A percentile compares a stretch with the other conserved stretches of the same genome.
Evolutionary conservation across 64 coral and sea anemone genomes (phyloP).

Genomic region (Orbicella faveolata): DNA sequence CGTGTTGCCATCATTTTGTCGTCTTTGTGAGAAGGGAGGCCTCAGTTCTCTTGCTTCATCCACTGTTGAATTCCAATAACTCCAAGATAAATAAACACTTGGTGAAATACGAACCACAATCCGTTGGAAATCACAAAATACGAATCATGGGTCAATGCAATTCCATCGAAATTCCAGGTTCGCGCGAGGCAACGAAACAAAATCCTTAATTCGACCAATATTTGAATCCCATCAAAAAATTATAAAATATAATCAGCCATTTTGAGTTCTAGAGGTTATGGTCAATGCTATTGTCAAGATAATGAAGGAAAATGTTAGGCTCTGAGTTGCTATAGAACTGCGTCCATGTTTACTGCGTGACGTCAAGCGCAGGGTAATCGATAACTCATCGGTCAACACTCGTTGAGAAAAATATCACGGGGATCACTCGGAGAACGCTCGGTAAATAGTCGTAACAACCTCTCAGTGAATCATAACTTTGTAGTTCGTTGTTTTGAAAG

Average conservation of each 20-base stretch:
- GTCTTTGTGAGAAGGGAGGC: neutral
- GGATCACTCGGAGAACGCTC: neutral
- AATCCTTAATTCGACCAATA: slow-evolving; percentile 7
- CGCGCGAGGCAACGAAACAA: neutral
- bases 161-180: neutral
- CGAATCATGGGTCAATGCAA: neutral
- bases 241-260: neutral
- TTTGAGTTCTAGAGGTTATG: neutral
- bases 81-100: slow-evolving; percentile 28
- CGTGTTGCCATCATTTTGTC: slow-evolving; percentile 81
- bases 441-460: neutral
- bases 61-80: slow-evolving; percentile 37
- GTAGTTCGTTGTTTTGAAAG: neutral
- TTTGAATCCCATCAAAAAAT: neutral
- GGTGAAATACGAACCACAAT: neutral
- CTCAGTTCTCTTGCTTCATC: neutral
- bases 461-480: neutral
- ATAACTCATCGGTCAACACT: neutral
- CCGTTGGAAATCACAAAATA: neutral
- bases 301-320: neutral
- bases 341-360: slow-evolving; percentile 59
- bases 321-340: slow-evolving; percentile 57
- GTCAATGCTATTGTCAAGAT: neutral
- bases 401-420: neutral
- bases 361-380: slow-evolving; percentile 23